phyloP scores from a whole-genome alignment of 1,140 invertebrate species.

The Phortica variegata region DNA sequence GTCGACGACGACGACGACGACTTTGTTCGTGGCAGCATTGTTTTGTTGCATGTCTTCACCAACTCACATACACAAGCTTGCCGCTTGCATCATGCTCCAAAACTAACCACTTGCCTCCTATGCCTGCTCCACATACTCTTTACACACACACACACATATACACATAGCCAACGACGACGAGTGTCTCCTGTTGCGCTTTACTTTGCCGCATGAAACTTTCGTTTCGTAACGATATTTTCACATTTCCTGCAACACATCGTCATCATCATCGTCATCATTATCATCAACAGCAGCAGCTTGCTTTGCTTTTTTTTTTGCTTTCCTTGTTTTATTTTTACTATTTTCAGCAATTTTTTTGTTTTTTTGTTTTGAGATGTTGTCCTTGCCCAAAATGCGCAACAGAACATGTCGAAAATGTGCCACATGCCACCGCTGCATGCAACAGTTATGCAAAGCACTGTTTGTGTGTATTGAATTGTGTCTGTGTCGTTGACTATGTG shows the following conservation, averaged over 20 bases:
- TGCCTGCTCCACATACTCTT: slow-evolving; percentile 8
- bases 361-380: too few relatives aligned
- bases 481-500: too few relatives aligned
- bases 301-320: slow-evolving; percentile 14
- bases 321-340: not conserved
- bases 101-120: not conserved
- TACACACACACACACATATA: slow-evolving; percentile 15
- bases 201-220: slow-evolving; percentile 38
- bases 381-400: slow-evolving; percentile 40
- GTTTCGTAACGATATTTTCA: slow-evolving; percentile 53
- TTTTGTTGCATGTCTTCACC: too few relatives aligned
- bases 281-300: slow-evolving; percentile 20
- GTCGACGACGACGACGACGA: too few relatives aligned
- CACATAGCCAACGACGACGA: not conserved
- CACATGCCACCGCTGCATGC: slow-evolving; percentile 48
- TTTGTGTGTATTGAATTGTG: too few relatives aligned
- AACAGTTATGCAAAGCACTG: slow-evolving; percentile 40
- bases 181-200: slow-evolving; percentile 48
- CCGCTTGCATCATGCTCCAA: too few relatives aligned
- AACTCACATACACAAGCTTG: too few relatives aligned
- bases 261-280: slow-evolving; percentile 17
- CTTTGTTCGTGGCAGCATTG: too few relatives aligned
- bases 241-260: slow-evolving; percentile 44
- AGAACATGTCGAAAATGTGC: slow-evolving; percentile 55
- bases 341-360: too few relatives aligned